phyloP scores from a whole-genome alignment of 2,113 vertebrate genomes.

The Hypomesus transpacificus region DNA sequence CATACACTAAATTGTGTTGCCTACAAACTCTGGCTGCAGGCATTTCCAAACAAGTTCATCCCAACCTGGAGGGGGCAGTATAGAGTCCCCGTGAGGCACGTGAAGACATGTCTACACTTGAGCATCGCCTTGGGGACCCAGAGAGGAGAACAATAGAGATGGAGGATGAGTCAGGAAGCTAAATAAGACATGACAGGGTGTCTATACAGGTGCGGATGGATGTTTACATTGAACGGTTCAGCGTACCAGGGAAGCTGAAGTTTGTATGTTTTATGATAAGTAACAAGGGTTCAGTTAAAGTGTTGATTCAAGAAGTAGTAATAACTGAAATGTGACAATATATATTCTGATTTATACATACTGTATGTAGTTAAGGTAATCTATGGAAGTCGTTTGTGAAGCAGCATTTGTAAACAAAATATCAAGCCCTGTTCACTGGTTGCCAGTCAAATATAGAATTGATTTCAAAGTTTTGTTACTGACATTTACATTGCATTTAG shows the following conservation, averaged over 20 bases:
- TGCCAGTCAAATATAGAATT: too few species aligned
- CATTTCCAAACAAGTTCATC: neutral
- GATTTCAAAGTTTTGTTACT: too few species aligned
- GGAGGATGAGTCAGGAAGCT: neutral
- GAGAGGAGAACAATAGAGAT: neutral
- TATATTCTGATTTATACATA: too few species aligned
- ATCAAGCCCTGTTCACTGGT: too few species aligned
- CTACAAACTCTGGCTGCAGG: neutral
- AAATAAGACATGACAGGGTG: neutral
- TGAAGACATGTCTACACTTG: neutral
- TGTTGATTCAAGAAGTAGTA: too few species aligned
- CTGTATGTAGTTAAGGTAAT: too few species aligned
- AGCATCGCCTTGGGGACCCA: neutral
- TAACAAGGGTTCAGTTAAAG: neutral
- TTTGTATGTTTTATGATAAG: neutral
- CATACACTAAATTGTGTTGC: neutral
- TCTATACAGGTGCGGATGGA: neutral
- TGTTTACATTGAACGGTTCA: neutral
- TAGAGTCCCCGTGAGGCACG: neutral
- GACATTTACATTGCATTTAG: too few species aligned
- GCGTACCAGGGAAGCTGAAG: neutral
- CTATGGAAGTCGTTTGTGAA: too few species aligned
- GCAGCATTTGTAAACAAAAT: too few species aligned
- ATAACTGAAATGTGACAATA: too few species aligned
- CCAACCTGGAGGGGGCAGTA: neutral